Conservation (phyloP, 1,140 invertebrate species). For the Potamilus streckersoni region DNA sequence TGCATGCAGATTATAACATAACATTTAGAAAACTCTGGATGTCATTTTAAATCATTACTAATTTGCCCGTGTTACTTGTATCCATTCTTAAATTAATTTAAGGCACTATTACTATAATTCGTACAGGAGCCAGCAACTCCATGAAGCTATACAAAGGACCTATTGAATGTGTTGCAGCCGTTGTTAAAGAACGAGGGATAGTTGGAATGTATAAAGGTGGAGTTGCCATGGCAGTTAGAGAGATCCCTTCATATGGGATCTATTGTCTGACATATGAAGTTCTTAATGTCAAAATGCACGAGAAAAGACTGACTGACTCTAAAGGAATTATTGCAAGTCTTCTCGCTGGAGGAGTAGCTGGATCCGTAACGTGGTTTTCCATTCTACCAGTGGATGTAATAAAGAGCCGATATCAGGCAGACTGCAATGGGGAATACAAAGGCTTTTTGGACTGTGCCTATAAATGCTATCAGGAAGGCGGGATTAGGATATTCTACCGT, state of each 20-base stretch:
- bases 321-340: conserved; percentile 52
- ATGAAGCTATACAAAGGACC: conserved; percentile 34
- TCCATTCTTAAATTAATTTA: too few species aligned
- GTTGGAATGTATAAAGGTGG: conserved; percentile 63
- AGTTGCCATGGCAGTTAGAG: conserved; percentile 51
- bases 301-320: conserved; percentile 27
- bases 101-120: too few species aligned
- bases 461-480: conserved; percentile 55
- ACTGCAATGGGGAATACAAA: conserved; percentile 44
- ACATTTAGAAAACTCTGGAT: too few species aligned
- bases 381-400: conserved; percentile 69
- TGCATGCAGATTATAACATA: too few species aligned
- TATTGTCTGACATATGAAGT: conserved; percentile 76
- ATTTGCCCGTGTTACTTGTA: too few species aligned
- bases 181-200: conserved; percentile 35
- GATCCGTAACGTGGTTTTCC: conserved; percentile 67
- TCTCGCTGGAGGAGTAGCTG: conserved; percentile 73
- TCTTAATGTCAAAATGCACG: conserved; percentile 30
- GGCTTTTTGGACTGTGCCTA: conserved; percentile 56
- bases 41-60: too few species aligned
- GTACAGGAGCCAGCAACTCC: too few species aligned
- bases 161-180: conserved; percentile 36
- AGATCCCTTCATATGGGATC: conserved; percentile 75
- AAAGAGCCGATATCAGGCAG: conserved; percentile 68
- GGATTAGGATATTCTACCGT: conserved; percentile 60